Evolutionary conservation across 2,888 invertebrate species (phyloP).

Genomic region (Lordiphosa andalusiaca): DNA sequence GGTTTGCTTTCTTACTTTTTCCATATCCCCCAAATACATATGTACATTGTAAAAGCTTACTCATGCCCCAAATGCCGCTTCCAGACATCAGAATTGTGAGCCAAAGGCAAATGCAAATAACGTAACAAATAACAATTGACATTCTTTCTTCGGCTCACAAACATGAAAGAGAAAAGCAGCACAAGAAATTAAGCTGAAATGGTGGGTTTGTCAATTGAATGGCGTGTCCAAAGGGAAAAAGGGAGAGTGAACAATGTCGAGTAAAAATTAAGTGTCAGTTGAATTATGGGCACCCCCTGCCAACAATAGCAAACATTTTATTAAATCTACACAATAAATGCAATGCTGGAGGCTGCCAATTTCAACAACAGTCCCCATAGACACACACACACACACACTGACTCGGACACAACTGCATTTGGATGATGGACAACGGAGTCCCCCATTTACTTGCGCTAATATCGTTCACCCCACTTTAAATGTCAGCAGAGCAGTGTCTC

Average conservation of each 20-base stretch:
- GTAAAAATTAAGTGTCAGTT: constrained; percentile 26
- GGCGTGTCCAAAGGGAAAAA: constrained; percentile 25
- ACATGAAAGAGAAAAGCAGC: constrained; percentile 1
- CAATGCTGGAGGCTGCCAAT: constrained; percentile 26
- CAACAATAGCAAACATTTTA: constrained; percentile 57
- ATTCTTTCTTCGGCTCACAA: constrained; percentile 24
- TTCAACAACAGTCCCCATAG: constrained; percentile 1
- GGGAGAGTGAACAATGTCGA: constrained; percentile 10
- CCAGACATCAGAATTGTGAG: neutral
- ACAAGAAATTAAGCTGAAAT: constrained; percentile 32
- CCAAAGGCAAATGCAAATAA: constrained; percentile 23
- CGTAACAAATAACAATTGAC: constrained; percentile 16
- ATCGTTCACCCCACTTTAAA: constrained; percentile 75
- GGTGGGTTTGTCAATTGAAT: constrained; percentile 30
- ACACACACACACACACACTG: no score
- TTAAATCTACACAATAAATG: constrained; percentile 65
- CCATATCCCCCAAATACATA: constrained; percentile 1
- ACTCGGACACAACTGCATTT: constrained; percentile 4
- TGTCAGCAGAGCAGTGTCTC: constrained; percentile 61
- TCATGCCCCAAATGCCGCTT: constrained; percentile 38
- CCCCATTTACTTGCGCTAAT: constrained; percentile 72
- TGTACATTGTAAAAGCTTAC: constrained; percentile 21
- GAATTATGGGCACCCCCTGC: constrained; percentile 31
- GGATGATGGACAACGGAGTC: constrained; percentile 1
- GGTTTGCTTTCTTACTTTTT: constrained; percentile 8